Evolutionary conservation across 2,888 invertebrate genomes (phyloP).

Genomic region (Mythimna pallens): DNA sequence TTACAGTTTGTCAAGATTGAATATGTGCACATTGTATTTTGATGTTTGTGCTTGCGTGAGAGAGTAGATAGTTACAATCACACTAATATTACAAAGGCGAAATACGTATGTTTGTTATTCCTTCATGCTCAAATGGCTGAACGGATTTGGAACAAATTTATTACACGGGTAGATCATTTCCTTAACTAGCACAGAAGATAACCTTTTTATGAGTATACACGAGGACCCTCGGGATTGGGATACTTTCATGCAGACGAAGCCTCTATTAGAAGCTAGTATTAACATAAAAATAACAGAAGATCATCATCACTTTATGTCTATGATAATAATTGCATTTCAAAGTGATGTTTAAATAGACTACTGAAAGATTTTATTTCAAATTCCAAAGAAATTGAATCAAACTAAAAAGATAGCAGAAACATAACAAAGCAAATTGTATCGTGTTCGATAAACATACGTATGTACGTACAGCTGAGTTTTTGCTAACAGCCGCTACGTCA

Average conservation of each 20-base stretch:
- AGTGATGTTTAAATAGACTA: neutral
- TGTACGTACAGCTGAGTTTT: constrained; percentile 22
- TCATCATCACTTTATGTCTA: neutral
- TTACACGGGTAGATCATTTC: too few species aligned
- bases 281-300: neutral
- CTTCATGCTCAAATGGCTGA: too few species aligned
- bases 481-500: constrained; percentile 28
- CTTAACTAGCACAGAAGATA: too few species aligned
- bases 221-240: too few species aligned
- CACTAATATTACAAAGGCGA: too few species aligned
- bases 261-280: too few species aligned
- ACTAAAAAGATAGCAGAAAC: neutral
- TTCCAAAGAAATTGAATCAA: neutral
- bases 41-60: neutral
- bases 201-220: too few species aligned
- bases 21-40: neutral
- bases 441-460: neutral
- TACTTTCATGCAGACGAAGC: too few species aligned
- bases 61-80: neutral
- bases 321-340: neutral
- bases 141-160: too few species aligned
- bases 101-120: too few species aligned
- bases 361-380: neutral
- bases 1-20: constrained; percentile 9
- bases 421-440: neutral